Evolutionary conservation across 2,113 vertebrate species (phyloP).

Genomic region (Bufo gargarizans): DNA sequence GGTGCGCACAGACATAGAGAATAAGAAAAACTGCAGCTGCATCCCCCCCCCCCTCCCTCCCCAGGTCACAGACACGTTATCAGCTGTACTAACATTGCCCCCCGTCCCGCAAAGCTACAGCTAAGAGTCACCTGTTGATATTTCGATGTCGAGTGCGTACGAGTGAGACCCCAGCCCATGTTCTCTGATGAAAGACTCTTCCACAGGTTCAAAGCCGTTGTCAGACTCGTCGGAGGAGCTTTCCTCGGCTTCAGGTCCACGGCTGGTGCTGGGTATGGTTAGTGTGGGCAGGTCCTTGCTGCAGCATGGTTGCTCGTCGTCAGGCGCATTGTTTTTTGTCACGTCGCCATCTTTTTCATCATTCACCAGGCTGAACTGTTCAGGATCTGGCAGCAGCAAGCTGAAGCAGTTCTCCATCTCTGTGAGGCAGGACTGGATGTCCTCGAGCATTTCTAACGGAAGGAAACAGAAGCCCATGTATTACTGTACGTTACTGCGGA

Average conservation of each 20-base stretch:
- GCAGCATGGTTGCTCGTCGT: conserved; percentile 83
- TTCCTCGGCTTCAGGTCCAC: neutral
- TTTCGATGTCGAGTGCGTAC: conserved; percentile 82
- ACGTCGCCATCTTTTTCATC: neutral
- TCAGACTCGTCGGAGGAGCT: neutral
- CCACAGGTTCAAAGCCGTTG: conserved; percentile 56
- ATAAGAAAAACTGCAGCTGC: too few species aligned
- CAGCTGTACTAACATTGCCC: neutral
- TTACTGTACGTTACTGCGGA: neutral
- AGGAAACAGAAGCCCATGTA: neutral
- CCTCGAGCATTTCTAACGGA: conserved; percentile 75
- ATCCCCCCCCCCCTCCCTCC: too few species aligned
- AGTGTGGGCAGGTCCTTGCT: conserved; percentile 76
- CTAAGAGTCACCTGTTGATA: conserved; percentile 76
- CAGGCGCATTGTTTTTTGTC: neutral
- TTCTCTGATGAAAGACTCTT: conserved; percentile 77
- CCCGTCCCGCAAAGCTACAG: neutral
- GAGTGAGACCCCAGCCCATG: conserved; percentile 87
- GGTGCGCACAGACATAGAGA: too few species aligned
- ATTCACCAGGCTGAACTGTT: conserved; percentile 64
- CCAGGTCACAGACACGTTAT: neutral
- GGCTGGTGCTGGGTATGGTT: neutral
- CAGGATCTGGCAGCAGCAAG: conserved; percentile 79
- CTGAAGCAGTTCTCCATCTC: conserved; percentile 88
- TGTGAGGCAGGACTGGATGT: conserved; percentile 77